Evolutionary conservation across 2,888 invertebrate species (phyloP).

Genomic region (Sinentomon sp.): DNA sequence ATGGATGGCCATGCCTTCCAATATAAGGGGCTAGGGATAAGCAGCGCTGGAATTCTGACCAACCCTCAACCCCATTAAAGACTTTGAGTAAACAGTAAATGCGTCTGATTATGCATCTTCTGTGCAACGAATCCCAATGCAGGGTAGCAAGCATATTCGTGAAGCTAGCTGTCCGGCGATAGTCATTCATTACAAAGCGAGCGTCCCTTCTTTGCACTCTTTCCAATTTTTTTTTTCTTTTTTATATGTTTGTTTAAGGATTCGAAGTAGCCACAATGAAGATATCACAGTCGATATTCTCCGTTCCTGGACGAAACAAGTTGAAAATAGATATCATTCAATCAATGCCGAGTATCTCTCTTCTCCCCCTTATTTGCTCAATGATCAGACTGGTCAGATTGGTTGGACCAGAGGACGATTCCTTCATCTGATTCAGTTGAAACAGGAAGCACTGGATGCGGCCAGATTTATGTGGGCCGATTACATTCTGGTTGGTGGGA

Average conservation of each 20-base stretch:
- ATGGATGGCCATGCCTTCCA: too few relatives aligned
- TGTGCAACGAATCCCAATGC: too few relatives aligned
- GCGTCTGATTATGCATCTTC: too few relatives aligned
- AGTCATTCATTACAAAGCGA: too few relatives aligned
- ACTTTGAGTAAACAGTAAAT: too few relatives aligned
- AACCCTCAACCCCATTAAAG: too few relatives aligned
- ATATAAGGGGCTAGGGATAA: too few relatives aligned
- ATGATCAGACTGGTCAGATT: conserved; percentile 32
- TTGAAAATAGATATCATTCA: conserved; percentile 37
- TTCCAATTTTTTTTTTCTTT: too few relatives aligned
- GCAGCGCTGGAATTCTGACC: too few relatives aligned
- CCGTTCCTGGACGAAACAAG: conserved; percentile 35
- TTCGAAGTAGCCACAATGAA: conserved; percentile 57
- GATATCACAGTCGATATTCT: conserved; percentile 47
- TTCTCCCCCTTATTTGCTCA: conserved; percentile 21
- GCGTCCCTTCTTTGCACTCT: too few relatives aligned
- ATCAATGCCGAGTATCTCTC: conserved; percentile 30
- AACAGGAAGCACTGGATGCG: conserved; percentile 42
- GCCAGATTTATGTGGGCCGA: conserved; percentile 62
- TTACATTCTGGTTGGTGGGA: conserved; percentile 44
- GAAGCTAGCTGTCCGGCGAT: too few relatives aligned
- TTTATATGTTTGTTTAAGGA: conserved; percentile 28
- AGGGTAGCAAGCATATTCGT: too few relatives aligned
- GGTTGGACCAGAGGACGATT: conserved; percentile 53
- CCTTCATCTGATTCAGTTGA: conserved; percentile 42